phyloP scores from a whole-genome alignment of 2,113 vertebrate genomes.

The Lathamus discolor region DNA sequence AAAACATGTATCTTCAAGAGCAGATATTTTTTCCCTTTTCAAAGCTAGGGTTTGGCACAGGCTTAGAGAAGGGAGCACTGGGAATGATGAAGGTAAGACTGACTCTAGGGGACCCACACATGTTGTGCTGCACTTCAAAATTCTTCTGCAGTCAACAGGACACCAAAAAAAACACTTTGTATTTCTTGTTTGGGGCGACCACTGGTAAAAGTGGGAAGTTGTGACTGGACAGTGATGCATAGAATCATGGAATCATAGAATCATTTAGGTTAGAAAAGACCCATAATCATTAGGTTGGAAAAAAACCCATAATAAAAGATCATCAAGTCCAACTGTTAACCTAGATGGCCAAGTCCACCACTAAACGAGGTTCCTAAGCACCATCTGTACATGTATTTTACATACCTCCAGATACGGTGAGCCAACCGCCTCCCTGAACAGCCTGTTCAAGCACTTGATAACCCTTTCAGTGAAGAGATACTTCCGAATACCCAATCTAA shows the following conservation, averaged over 20 bases:
- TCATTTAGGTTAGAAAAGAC: not conserved
- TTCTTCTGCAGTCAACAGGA: not conserved
- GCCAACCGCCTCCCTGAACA: not conserved
- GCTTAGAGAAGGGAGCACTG: not conserved
- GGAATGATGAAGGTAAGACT: accelerated
- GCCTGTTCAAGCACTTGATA: not conserved
- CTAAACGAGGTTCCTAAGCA: not conserved
- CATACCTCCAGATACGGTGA: not conserved
- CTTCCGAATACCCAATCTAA: not conserved
- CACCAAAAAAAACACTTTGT: not conserved
- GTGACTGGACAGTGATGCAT: not conserved
- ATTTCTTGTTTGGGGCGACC: not conserved
- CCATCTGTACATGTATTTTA: accelerated
- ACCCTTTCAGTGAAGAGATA: not conserved
- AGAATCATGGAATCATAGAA: not conserved
- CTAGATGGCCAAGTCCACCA: not conserved
- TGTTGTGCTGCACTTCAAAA: not conserved
- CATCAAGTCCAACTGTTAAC: not conserved
- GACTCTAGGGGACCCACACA: not conserved
- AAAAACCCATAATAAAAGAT: not conserved
- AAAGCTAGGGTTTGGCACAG: not conserved
- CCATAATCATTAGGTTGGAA: not conserved
- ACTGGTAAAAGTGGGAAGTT: not conserved
- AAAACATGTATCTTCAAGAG: not conserved
- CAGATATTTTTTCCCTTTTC: not conserved